These are phyloP conservation scores for Synergus itoensis DNA, from an alignment of 2,888 invertebrate genomes.

Conservation along the genomic window DNA sequence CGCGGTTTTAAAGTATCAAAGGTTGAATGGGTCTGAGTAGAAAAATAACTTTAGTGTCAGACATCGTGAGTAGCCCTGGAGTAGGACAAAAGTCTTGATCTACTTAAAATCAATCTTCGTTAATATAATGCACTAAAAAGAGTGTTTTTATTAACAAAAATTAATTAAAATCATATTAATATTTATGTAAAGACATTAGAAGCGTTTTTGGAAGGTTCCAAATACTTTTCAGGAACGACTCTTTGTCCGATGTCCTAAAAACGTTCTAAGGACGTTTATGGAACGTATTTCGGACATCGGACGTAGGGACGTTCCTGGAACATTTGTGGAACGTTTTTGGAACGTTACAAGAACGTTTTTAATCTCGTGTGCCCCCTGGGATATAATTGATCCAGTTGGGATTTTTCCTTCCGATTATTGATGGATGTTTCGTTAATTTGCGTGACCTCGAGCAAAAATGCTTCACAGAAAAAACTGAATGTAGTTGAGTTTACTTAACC, in stretches of 20 bases:
- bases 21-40: neutral
- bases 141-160: neutral
- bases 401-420: conserved; percentile 11
- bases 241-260: too few relatives aligned
- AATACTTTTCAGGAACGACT: too few relatives aligned
- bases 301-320: too few relatives aligned
- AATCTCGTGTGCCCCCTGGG: neutral
- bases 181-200: too few relatives aligned
- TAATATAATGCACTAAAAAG: neutral
- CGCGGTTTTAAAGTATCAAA: neutral
- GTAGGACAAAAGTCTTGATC: neutral
- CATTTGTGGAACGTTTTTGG: too few relatives aligned
- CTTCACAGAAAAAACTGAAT: conserved; percentile 27
- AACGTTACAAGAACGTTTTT: too few relatives aligned
- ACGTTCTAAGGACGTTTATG: too few relatives aligned
- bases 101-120: neutral
- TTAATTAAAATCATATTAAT: neutral
- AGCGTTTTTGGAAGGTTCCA: too few relatives aligned
- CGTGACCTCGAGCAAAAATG: conserved; percentile 31
- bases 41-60: neutral
- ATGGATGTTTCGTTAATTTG: conserved; percentile 27
- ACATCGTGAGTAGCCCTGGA: neutral
- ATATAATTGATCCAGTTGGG: too few relatives aligned
- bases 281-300: too few relatives aligned
- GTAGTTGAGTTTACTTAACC: conserved; percentile 40